Conservation (phyloP, 2,888 invertebrate genomes). For the Chaitophorus viminalis region DNA sequence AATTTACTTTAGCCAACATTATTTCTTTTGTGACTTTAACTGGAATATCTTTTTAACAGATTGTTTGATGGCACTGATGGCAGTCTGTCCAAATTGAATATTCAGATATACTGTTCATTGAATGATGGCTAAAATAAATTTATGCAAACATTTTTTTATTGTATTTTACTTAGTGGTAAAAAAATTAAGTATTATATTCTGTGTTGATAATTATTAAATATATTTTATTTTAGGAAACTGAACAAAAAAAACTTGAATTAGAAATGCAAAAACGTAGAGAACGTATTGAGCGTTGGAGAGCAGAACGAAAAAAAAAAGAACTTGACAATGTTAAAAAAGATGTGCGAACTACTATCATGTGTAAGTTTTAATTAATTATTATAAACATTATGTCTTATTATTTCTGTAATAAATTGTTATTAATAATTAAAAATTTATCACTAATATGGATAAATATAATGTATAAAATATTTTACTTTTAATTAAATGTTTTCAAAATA, state of each 20-base stretch:
- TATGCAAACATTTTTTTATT: conserved; percentile 35
- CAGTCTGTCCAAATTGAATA: conserved; percentile 42
- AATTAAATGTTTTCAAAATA: too few species aligned
- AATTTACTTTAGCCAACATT: conserved; percentile 58
- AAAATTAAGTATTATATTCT: conserved; percentile 56
- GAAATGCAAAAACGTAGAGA: conserved; percentile 97
- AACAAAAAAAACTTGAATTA: conserved; percentile 86
- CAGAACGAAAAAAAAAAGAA: conserved; percentile 89
- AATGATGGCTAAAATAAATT: conserved; percentile 59
- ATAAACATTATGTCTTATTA: neutral
- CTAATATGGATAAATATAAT: too few species aligned
- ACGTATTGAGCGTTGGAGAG: conserved; percentile 94
- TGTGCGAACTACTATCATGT: conserved; percentile 71
- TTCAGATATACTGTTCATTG: conserved; percentile 35
- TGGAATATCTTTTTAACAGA: conserved; percentile 58
- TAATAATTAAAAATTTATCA: too few species aligned
- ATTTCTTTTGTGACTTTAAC: conserved; percentile 12
- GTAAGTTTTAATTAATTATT: conserved; percentile 19
- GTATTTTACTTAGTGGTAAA: conserved; percentile 55
- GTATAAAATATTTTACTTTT: too few species aligned
- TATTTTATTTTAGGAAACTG: conserved; percentile 77
- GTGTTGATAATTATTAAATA: conserved; percentile 62
- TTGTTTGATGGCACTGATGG: conserved; percentile 32
- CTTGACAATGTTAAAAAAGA: conserved; percentile 83
- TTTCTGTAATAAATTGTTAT: too few species aligned